Evolutionary conservation across 2,113 vertebrate species (phyloP).

Genomic region (Lonchura striata): DNA sequence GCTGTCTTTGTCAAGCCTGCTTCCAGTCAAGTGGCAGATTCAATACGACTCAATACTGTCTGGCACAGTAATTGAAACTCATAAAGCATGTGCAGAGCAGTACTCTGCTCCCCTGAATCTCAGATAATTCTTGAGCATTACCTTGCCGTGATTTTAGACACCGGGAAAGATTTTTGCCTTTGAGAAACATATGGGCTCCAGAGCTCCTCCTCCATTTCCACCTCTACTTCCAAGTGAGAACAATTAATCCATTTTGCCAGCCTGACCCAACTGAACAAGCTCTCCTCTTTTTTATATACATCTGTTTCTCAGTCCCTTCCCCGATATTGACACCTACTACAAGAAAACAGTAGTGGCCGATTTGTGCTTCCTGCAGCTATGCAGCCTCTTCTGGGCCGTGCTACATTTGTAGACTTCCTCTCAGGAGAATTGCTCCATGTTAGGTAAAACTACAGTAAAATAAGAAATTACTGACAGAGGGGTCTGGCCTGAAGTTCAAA

Average conservation of each 20-base stretch:
- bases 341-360: accelerated
- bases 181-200: background rate
- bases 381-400: background rate
- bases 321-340: background rate
- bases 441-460: background rate
- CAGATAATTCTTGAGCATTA: background rate
- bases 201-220: background rate
- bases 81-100: background rate
- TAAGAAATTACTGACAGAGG: background rate
- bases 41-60: background rate
- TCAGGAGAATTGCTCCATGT: background rate
- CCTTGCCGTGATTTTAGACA: background rate
- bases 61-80: background rate
- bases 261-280: background rate
- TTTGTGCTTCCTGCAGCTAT: background rate
- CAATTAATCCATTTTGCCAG: background rate
- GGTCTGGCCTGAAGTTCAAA: background rate
- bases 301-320: background rate
- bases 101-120: accelerated
- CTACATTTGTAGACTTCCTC: background rate
- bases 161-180: background rate
- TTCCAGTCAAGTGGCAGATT: background rate
- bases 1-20: background rate
- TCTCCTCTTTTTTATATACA: background rate
- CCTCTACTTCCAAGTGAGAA: background rate